Conservation (phyloP, 2,888 invertebrate species). For the Nomada hirtipes region DNA sequence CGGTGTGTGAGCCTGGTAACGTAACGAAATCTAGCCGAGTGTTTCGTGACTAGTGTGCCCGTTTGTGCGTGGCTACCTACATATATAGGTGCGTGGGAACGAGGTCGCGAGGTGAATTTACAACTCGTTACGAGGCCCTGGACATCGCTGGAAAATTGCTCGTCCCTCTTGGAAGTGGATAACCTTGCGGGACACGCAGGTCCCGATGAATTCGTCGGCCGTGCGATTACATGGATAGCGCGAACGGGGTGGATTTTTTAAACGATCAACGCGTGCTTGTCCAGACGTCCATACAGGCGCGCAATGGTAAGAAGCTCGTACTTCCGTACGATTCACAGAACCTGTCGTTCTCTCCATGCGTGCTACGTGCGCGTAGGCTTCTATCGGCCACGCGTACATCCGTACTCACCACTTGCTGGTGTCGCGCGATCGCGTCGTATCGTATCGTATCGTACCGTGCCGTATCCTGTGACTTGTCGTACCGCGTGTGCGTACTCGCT, state of each 20-base stretch:
- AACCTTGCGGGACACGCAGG: constrained; percentile 38
- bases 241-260: constrained; percentile 25
- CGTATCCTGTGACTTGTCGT: constrained; percentile 1
- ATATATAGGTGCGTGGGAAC: constrained; percentile 68
- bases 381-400: constrained; percentile 17
- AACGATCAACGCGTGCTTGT: constrained; percentile 29
- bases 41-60: constrained; percentile 35
- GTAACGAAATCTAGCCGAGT: constrained; percentile 40
- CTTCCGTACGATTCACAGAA: constrained; percentile 36
- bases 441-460: constrained; percentile 11
- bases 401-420: constrained; percentile 21
- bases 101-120: constrained; percentile 70
- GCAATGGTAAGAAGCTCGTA: constrained; percentile 60
- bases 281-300: constrained; percentile 51
- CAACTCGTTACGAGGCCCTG: constrained; percentile 36
- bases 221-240: background rate
- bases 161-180: constrained; percentile 44
- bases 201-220: constrained; percentile 26
- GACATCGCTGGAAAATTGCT: constrained; percentile 40
- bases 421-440: constrained; percentile 18
- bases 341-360: constrained; percentile 11
- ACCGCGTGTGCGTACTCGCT: constrained; percentile 12
- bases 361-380: constrained; percentile 15
- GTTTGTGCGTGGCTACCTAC: constrained; percentile 36
- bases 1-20: constrained; percentile 18